Evolutionary conservation across 2,113 vertebrate species (phyloP).

Genomic region (Microcebus murinus): DNA sequence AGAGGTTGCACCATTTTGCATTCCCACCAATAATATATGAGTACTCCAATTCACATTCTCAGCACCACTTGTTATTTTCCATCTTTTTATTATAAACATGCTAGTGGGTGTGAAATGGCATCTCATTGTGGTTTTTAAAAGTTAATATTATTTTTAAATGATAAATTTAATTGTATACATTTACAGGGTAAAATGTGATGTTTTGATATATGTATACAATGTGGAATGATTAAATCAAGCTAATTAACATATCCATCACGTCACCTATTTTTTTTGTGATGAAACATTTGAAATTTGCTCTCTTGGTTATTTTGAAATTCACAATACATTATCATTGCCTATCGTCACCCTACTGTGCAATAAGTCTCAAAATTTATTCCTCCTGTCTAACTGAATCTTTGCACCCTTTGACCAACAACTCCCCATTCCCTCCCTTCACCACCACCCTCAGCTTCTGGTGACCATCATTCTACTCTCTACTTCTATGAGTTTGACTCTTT

Average conservation of each 20-base stretch:
- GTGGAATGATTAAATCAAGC: no score
- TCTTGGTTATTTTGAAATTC: background rate
- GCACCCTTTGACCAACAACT: background rate
- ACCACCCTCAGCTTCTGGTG: background rate
- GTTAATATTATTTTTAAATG: background rate
- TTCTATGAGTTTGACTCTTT: background rate
- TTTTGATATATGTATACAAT: no score
- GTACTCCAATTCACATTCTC: background rate
- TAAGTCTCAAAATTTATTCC: background rate
- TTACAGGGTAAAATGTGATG: no score
- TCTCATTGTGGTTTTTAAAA: background rate
- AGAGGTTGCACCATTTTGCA: background rate
- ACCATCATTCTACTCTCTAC: background rate
- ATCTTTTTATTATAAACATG: conserved; percentile 15
- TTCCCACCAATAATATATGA: background rate
- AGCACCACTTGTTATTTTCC: background rate
- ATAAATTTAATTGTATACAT: background rate
- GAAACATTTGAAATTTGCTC: background rate
- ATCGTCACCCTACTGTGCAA: background rate
- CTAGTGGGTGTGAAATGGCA: background rate
- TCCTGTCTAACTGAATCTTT: background rate
- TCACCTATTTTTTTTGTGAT: background rate
- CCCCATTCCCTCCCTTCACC: background rate
- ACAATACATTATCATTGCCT: background rate
- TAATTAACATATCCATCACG: no score